A percentile compares a stretch with the other conserved stretches of the same genome.
These are phyloP conservation scores for Todiramphus saurophagus DNA, from an alignment of 2,113 vertebrate genomes.

Conservation along the genomic window DNA sequence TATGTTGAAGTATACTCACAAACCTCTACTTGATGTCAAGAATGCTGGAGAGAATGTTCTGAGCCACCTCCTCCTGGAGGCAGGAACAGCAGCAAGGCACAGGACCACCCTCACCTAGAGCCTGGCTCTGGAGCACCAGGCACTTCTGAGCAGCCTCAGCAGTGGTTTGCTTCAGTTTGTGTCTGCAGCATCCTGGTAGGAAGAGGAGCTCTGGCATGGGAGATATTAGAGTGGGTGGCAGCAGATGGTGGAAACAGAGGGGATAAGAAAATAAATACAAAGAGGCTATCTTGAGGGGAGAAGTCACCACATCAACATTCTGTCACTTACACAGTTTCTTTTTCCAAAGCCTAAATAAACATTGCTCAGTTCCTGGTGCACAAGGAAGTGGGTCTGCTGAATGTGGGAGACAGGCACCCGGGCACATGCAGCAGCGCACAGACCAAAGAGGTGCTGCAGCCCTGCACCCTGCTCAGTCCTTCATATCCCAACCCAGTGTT, in stretches of 20 bases:
- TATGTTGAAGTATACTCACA: background rate
- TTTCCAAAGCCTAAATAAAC: constrained; percentile 39
- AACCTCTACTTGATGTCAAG: background rate
- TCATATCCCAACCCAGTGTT: accelerated
- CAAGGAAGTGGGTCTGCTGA: background rate
- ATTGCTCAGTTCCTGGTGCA: background rate
- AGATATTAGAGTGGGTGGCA: constrained; percentile 58
- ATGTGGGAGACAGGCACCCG: accelerated
- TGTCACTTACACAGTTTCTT: constrained; percentile 44
- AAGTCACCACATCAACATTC: constrained; percentile 53
- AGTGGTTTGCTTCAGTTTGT: background rate
- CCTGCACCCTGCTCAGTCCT: background rate
- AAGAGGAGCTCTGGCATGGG: constrained; percentile 53
- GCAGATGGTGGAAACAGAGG: constrained; percentile 66
- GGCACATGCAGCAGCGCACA: background rate
- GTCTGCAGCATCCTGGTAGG: constrained; percentile 9
- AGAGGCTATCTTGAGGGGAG: constrained; percentile 62
- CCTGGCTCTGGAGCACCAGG: background rate
- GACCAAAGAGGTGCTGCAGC: background rate
- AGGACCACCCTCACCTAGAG: background rate
- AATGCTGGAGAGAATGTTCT: background rate
- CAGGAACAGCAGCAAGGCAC: background rate
- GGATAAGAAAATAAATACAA: constrained; percentile 68
- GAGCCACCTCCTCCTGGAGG: too few species aligned
- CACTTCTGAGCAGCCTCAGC: background rate